Conservation (phyloP, 2,888 invertebrate genomes). For the Hypomecis punctinalis region DNA sequence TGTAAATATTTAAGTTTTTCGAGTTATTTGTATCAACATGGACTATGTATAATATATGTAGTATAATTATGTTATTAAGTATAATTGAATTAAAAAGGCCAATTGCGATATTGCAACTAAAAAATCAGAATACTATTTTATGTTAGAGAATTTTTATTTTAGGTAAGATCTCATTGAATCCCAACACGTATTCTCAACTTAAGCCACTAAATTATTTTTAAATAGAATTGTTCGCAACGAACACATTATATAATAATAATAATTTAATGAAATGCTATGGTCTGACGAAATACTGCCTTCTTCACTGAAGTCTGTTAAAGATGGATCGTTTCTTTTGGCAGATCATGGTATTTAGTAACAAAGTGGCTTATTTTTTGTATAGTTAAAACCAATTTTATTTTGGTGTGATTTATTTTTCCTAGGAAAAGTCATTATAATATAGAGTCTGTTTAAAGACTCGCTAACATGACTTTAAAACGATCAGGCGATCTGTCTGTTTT, state of each 20-base stretch:
- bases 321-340: background rate
- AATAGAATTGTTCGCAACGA: slow-evolving; percentile 5
- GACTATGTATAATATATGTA: slow-evolving; percentile 17
- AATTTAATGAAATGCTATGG: background rate
- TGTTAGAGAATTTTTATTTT: slow-evolving; percentile 20
- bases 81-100: slow-evolving; percentile 17
- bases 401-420: slow-evolving; percentile 68
- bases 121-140: slow-evolving; percentile 9
- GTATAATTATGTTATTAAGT: slow-evolving; percentile 17
- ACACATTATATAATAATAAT: slow-evolving; percentile 1
- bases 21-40: slow-evolving; percentile 5
- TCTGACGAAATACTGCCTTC: background rate
- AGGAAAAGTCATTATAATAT: slow-evolving; percentile 68
- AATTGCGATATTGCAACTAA: slow-evolving; percentile 20
- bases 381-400: slow-evolving; percentile 60
- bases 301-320: background rate
- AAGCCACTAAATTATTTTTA: slow-evolving; percentile 17
- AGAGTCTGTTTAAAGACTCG: slow-evolving; percentile 76
- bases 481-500: slow-evolving; percentile 18
- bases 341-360: background rate
- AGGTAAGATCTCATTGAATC: slow-evolving; percentile 28
- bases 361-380: slow-evolving; percentile 48
- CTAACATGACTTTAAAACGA: slow-evolving; percentile 21
- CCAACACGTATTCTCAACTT: slow-evolving; percentile 39
- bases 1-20: slow-evolving; percentile 47